phyloP scores from a whole-genome alignment of 2,113 vertebrate genomes.

The Lagopus muta region DNA sequence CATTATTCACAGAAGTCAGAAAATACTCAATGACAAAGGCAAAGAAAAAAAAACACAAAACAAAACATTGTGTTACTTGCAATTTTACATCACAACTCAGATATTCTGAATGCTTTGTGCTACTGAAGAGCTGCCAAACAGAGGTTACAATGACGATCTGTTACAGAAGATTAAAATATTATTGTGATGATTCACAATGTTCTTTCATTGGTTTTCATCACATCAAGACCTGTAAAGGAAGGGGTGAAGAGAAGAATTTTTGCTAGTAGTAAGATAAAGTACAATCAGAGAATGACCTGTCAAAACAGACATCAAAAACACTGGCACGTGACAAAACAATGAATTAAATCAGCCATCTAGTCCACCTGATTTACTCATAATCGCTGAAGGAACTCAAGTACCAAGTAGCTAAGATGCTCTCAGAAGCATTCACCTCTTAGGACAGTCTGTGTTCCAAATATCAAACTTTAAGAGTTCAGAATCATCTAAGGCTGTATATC shows the following conservation, averaged over 20 bases:
- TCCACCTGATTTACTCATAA: not conserved
- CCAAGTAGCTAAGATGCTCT: not conserved
- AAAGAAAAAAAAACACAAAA: not conserved
- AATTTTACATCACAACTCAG: not conserved
- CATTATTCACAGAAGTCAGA: not conserved
- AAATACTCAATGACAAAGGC: not conserved
- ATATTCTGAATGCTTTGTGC: not conserved
- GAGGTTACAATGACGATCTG: not conserved
- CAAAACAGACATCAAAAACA: not conserved
- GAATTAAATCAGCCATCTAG: not conserved
- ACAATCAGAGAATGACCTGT: not conserved
- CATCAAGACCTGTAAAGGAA: not conserved
- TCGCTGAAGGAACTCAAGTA: not conserved
- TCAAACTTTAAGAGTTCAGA: not conserved
- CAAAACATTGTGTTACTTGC: not conserved
- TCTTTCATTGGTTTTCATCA: not conserved
- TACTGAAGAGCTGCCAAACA: not conserved
- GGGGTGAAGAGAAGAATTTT: not conserved
- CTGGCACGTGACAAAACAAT: not conserved
- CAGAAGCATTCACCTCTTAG: not conserved
- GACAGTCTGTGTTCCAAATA: not conserved
- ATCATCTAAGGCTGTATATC: not conserved
- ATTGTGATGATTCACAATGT: not conserved
- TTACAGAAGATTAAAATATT: not conserved
- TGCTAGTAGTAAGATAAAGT: not conserved